Evolutionary conservation across 2,113 vertebrate species (phyloP).

Genomic region (Alaudala cheleensis): DNA sequence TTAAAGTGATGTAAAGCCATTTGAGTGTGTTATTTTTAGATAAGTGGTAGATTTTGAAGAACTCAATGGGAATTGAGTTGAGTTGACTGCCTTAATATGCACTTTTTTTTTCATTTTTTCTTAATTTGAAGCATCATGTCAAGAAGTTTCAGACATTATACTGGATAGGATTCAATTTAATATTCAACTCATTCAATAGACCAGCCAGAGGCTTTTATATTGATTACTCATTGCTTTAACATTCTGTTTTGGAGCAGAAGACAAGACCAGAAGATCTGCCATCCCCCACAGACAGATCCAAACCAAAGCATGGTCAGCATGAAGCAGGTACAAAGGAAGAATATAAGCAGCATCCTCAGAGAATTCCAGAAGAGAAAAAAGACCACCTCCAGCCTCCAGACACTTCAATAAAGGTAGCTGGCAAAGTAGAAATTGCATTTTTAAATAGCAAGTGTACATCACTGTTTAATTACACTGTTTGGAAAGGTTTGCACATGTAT

Average conservation of each 20-base stretch:
- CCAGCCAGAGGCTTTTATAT: not conserved
- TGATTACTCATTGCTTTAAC: slow-evolving; percentile 26
- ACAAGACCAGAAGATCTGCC: slow-evolving; percentile 64
- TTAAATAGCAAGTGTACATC: not conserved
- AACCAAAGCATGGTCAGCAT: slow-evolving; percentile 60
- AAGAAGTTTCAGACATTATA: not conserved
- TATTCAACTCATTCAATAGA: not conserved
- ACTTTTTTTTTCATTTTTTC: not conserved
- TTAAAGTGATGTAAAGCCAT: not conserved
- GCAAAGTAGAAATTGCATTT: slow-evolving; percentile 21
- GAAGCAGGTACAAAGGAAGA: slow-evolving; percentile 61
- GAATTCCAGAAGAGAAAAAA: slow-evolving; percentile 33
- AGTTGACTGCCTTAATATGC: not conserved
- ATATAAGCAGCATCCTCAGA: slow-evolving; percentile 58
- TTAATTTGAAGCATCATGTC: not conserved
- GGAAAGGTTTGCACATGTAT: not conserved
- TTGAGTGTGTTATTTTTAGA: not conserved
- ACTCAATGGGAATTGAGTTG: not conserved
- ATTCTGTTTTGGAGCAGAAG: slow-evolving; percentile 49
- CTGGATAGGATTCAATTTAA: not conserved
- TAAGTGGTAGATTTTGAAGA: not conserved
- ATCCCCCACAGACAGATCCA: slow-evolving; percentile 44
- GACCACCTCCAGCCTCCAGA: not conserved
- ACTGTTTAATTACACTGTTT: not conserved
- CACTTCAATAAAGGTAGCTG: not conserved